These are phyloP conservation scores for Nanorana parkeri DNA, from an alignment of 2,113 vertebrate genomes.

Conservation along the genomic window DNA sequence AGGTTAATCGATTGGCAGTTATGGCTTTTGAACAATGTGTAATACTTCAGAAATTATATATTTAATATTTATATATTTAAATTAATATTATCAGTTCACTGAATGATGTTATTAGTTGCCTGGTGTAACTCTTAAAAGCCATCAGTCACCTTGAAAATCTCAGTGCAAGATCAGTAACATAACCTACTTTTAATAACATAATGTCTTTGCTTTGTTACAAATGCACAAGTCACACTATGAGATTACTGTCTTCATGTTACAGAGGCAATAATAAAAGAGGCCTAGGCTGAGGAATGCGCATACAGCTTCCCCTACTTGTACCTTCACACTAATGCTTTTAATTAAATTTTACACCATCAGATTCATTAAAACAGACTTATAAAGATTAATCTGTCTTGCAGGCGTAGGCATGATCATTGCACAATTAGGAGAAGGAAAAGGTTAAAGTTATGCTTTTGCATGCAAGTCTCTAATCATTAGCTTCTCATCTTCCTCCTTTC, in stretches of 20 bases:
- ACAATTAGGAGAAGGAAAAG: conserved; percentile 55
- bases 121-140: too few species aligned
- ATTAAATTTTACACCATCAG: conserved; percentile 56
- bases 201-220: conserved; percentile 4
- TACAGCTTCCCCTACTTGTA: conserved; percentile 9
- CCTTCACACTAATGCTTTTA: conserved; percentile 50
- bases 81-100: too few species aligned
- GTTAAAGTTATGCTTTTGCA: conserved; percentile 55
- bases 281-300: conserved; percentile 5
- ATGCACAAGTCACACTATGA: neutral
- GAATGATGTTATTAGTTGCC: too few species aligned
- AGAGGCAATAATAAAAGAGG: conserved; percentile 29
- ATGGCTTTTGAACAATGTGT: too few species aligned
- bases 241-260: neutral
- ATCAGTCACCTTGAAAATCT: too few species aligned
- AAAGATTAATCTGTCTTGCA: conserved; percentile 54
- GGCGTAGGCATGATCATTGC: conserved; percentile 39
- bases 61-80: too few species aligned
- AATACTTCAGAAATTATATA: too few species aligned
- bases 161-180: too few species aligned
- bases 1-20: too few species aligned
- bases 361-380: conserved; percentile 54
- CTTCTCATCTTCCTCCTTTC: neutral
- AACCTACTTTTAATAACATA: too few species aligned
- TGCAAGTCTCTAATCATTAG: conserved; percentile 44